Evolutionary conservation across 2,113 vertebrate species (phyloP).

Genomic region (Tenrec ecaudatus): DNA sequence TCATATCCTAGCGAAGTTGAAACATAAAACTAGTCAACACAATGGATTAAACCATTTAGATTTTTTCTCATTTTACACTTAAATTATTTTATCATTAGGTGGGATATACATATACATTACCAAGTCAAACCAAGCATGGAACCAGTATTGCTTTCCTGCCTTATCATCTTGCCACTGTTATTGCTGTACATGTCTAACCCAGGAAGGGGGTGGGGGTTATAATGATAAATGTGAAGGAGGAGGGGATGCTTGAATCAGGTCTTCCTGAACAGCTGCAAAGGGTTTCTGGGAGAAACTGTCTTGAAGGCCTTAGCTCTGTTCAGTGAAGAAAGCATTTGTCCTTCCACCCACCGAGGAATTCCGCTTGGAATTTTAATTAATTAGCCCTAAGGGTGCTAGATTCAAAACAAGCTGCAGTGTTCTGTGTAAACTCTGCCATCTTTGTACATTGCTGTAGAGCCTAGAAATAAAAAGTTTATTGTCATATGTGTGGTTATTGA

Average conservation of each 20-base stretch:
- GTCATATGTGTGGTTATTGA: neutral
- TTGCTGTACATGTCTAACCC: neutral
- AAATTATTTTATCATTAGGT: conserved; percentile 26
- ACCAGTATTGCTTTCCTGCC: neutral
- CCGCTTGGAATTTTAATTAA: conserved; percentile 72
- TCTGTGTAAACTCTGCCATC: neutral
- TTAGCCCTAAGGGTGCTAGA: conserved; percentile 66
- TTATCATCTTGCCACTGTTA: neutral
- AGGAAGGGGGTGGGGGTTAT: neutral
- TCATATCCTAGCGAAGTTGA: neutral
- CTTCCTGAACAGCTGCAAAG: conserved; percentile 60
- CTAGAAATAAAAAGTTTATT: neutral
- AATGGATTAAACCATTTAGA: neutral
- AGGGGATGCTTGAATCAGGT: neutral
- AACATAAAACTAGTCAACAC: neutral
- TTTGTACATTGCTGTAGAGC: neutral
- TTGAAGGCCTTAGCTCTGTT: conserved; percentile 46
- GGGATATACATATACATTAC: neutral
- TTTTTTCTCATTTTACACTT: neutral
- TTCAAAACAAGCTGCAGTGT: conserved; percentile 39
- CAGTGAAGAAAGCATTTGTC: conserved; percentile 74
- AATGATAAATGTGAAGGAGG: neutral
- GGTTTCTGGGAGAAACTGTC: conserved; percentile 56
- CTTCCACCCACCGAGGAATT: conserved; percentile 60
- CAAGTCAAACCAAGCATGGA: neutral